Evolutionary conservation across 2,888 invertebrate genomes (phyloP).

Genomic region (Acleris cristana): DNA sequence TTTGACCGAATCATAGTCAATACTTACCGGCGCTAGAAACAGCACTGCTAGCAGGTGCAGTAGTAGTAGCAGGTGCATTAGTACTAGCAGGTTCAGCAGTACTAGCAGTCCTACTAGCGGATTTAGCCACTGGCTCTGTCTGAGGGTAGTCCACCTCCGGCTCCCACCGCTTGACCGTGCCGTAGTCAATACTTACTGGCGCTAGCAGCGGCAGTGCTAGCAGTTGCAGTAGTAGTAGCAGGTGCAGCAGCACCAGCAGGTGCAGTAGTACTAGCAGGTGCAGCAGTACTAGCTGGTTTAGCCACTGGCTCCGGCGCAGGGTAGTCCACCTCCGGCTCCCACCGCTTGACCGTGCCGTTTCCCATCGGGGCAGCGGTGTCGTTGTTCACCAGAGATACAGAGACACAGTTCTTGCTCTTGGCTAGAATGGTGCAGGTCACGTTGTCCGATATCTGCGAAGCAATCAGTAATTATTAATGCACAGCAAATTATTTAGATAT

Average conservation of each 20-base stretch:
- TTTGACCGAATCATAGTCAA: background rate
- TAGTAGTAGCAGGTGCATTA: no score
- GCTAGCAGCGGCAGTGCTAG: no score
- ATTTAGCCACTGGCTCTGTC: background rate
- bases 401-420: conserved; percentile 43
- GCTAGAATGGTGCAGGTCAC: conserved; percentile 53
- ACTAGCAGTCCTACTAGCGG: background rate
- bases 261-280: no score
- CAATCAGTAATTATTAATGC: background rate
- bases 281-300: background rate
- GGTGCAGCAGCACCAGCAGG: no score
- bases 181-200: no score
- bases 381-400: conserved; percentile 48
- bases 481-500: no score
- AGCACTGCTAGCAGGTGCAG: no score
- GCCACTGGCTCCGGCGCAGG: background rate
- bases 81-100: no score
- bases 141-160: no score
- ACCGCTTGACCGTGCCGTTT: conserved; percentile 55
- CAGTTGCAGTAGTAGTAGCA: no score
- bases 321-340: conserved; percentile 59
- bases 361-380: conserved; percentile 47
- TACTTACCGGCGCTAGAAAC: no score
- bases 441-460: conserved; percentile 52
- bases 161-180: no score